Conservation (phyloP, 2,888 invertebrate species). For the Amphipoea lucens region DNA sequence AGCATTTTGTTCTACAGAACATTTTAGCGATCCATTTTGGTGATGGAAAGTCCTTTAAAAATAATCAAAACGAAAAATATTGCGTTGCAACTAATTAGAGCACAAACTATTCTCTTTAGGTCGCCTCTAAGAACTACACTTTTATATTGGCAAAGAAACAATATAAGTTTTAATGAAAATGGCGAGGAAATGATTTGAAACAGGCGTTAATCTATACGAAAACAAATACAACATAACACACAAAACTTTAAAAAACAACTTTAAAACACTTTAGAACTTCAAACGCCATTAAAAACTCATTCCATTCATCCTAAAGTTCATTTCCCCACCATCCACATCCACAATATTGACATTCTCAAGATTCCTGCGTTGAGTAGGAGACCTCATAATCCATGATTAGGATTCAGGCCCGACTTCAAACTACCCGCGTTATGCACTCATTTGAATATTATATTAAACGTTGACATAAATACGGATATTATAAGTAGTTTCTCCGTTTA, state of each 20-base stretch:
- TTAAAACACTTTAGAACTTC: not conserved
- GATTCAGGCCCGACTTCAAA: constrained; percentile 59
- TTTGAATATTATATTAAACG: constrained; percentile 72
- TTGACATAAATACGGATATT: constrained; percentile 54
- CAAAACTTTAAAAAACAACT: not conserved
- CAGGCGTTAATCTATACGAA: no score
- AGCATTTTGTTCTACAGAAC: not conserved
- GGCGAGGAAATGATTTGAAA: no score
- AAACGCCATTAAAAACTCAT: constrained; percentile 14
- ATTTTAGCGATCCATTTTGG: not conserved
- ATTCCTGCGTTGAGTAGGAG: constrained; percentile 34
- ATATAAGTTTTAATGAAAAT: not conserved
- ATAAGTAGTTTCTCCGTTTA: constrained; percentile 50
- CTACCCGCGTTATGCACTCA: constrained; percentile 64
- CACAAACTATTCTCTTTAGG: no score
- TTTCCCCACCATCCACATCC: constrained; percentile 25
- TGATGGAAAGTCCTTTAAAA: not conserved
- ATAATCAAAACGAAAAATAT: not conserved
- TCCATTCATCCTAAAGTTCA: not conserved
- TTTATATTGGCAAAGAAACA: not conserved
- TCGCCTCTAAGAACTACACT: not conserved
- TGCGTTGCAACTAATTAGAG: not conserved
- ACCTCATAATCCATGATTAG: constrained; percentile 66
- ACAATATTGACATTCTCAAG: constrained; percentile 67
- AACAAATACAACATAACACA: not conserved